Evolutionary conservation across 2,113 vertebrate species (phyloP).

Genomic region (Albula goreensis): DNA sequence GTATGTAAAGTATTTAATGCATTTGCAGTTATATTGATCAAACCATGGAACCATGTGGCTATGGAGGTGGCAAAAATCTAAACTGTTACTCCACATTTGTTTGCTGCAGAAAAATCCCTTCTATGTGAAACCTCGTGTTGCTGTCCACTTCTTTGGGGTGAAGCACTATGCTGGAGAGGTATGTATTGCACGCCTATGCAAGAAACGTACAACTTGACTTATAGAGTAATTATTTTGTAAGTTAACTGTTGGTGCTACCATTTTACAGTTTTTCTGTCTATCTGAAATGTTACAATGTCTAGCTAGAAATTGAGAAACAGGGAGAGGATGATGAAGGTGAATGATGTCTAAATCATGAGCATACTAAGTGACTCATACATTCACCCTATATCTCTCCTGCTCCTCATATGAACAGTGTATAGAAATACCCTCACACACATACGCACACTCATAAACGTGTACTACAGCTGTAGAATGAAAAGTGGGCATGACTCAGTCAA

Average conservation of each 20-base stretch:
- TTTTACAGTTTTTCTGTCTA: not conserved
- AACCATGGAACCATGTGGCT: not conserved
- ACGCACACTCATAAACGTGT: too few relatives aligned
- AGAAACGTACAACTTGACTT: too few relatives aligned
- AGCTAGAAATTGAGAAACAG: too few relatives aligned
- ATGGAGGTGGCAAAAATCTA: not conserved
- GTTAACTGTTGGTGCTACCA: not conserved
- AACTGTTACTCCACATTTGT: slow-evolving; percentile 20
- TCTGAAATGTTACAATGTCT: not conserved
- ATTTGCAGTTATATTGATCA: not conserved
- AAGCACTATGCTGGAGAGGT: slow-evolving; percentile 97
- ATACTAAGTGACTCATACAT: too few relatives aligned
- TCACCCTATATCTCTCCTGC: too few relatives aligned
- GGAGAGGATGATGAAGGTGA: too few relatives aligned
- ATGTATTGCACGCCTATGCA: slow-evolving; percentile 12
- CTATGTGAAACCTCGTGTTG: slow-evolving; percentile 93
- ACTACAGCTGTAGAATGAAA: not conserved
- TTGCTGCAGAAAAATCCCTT: slow-evolving; percentile 86
- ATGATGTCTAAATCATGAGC: too few relatives aligned
- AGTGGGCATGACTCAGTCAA: not conserved
- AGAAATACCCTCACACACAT: too few relatives aligned
- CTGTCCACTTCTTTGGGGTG: slow-evolving; percentile 91
- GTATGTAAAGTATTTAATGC: too few relatives aligned
- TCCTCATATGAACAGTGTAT: too few relatives aligned
- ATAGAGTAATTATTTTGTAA: not conserved